Evolutionary conservation across 2,888 invertebrate species (phyloP), one percentile per base, ranked within the genome.

Genomic region (Tetropium fuscum): DNA sequence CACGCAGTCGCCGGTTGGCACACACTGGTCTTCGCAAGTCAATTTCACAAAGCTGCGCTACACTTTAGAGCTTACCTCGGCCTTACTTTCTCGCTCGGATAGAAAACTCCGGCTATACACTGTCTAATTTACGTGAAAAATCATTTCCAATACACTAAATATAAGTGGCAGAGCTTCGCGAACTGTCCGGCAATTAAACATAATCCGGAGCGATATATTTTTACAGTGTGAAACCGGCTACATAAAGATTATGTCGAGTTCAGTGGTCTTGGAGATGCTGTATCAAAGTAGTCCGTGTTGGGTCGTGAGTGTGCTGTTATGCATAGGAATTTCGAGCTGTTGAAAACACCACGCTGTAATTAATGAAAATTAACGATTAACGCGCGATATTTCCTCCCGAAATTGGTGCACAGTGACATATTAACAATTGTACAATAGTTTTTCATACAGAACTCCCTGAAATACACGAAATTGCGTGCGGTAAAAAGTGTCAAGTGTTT

Each of bases 231-330:
- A 67, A 64, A 41, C 60, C 27, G 67, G 58, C 64, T 54, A 58
- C 49, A 47, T 64, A 67, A 67, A 67, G 67, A 67, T 67, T 64
- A 67, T 67, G 67, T 67, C 34, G 67, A 67, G 67, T 67, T 67
- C 67, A 67, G 64, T 67, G 67, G 67, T 67, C 67, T 67, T 64
- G 56, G 64, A 67, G 67, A 67, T 64, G 67, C 67, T 67, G 67
- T 63, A 64, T 64, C 60, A 60, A 67, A 64, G 64, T 63, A 67
- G 64, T 67, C 60, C 59, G 57, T 56, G 60, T 56, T 47, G 48
- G 55, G 48, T 57, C 60, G 58, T 53, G 53, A 22, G 53, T 43
- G 66, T 56, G 62, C 54, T 56, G 59, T 56, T 41, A 44, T 57
- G 40, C 44, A 15, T 44, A 22, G 49, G 32, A 53, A 49, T 53